Evolutionary conservation across 2,797 vertebrate species (phyloP).

Genomic region (Acipenser transmontanus): DNA sequence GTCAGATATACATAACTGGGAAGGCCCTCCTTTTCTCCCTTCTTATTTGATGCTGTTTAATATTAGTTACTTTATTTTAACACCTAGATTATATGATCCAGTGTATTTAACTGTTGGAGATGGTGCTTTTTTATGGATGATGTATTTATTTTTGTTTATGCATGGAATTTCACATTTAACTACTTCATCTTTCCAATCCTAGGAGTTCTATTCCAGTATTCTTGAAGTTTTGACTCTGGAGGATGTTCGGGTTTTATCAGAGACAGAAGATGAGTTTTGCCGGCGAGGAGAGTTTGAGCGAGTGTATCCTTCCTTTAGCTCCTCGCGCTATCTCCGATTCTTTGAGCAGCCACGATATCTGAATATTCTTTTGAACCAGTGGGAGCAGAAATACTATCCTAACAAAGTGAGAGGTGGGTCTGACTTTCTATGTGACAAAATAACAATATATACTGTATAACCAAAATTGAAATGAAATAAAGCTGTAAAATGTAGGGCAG

Average conservation of each 20-base stretch:
- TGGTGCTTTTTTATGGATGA: background rate
- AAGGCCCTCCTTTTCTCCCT: no score
- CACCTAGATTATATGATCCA: no score
- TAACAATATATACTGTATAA: no score
- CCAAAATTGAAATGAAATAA: no score
- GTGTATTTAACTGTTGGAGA: no score
- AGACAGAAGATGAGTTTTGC: slow-evolving; percentile 81
- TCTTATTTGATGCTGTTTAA: no score
- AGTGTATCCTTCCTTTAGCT: slow-evolving; percentile 74
- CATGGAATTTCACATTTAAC: no score
- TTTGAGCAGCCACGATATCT: slow-evolving; percentile 86
- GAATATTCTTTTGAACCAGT: slow-evolving; percentile 85
- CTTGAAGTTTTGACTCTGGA: slow-evolving; percentile 83
- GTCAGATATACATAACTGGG: no score
- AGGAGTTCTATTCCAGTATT: slow-evolving; percentile 77
- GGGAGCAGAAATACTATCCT: slow-evolving; percentile 80
- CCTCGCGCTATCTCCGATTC: slow-evolving; percentile 84
- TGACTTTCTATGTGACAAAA: background rate
- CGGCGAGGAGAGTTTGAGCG: slow-evolving; percentile 83
- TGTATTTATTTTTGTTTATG: background rate
- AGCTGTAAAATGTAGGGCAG: no score
- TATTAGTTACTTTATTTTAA: no score
- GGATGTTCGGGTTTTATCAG: slow-evolving; percentile 76
- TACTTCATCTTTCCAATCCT: slow-evolving; percentile 1
- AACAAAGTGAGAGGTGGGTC: slow-evolving; percentile 69